Conservation (phyloP, 1,140 invertebrate genomes). For the Wasmannia auropunctata region DNA sequence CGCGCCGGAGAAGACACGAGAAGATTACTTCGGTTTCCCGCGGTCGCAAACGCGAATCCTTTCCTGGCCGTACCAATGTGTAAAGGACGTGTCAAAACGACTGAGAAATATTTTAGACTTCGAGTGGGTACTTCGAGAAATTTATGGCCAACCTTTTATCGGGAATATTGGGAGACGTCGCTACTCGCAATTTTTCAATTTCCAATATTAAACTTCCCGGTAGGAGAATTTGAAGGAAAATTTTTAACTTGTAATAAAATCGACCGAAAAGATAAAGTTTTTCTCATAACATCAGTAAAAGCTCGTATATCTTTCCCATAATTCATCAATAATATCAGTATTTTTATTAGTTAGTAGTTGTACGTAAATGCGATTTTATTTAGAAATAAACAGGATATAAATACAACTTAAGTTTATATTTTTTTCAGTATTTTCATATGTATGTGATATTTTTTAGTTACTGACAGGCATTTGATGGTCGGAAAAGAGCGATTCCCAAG, state of each 20-base stretch:
- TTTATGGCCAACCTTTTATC: neutral
- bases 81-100: neutral
- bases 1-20: constrained; percentile 1
- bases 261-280: neutral
- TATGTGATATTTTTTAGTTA: neutral
- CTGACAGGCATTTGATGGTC: neutral
- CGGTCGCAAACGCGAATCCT: constrained; percentile 23
- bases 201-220: neutral
- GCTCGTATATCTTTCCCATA: neutral
- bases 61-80: constrained; percentile 40
- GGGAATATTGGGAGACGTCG: neutral
- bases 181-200: neutral
- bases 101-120: neutral
- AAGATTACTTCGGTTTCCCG: constrained; percentile 32
- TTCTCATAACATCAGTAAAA: neutral
- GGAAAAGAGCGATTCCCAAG: constrained; percentile 31
- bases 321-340: neutral
- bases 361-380: neutral
- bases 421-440: neutral
- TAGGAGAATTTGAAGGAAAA: neutral
- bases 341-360: neutral
- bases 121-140: neutral
- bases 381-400: neutral
- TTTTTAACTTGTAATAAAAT: neutral
- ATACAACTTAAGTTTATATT: neutral